Base-by-base conservation (phyloP, 1,140 invertebrate genomes). In the Pinna nobilis region DNA sequence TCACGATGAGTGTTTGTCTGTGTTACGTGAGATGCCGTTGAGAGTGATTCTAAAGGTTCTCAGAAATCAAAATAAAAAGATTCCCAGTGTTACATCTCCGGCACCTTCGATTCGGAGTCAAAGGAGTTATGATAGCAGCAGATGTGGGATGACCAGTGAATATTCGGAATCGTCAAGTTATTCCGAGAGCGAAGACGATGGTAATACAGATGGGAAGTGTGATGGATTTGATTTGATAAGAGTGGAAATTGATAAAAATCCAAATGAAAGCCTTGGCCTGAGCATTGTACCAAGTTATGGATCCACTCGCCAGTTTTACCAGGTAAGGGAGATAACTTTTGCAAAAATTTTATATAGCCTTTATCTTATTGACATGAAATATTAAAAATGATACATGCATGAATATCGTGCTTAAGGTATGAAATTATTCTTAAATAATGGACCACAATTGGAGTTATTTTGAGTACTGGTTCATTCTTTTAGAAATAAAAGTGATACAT, bases 1-100 rank as follows among this genome's bases (percentile, higher is more conserved):
- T 5, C 92, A 96, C 78, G 92, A 96, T 78, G 95, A 98, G 83
- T 97, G 95, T 85, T 94, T 97, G 18, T 91, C 94, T 25, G 91
- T 93, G 30, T 78, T 88, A 30, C 77, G 80, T 35, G 85, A 86
- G 39, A 82, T 88, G 76, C 87, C 87, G 6, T 65, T 84, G 7
- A 70, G 76, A n/a, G 78, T 87, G 2, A 69, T 80, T 3, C 61
- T 87, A 3, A 61, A 76, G n/a, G 70, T 86, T 18, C 69, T 74
- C 50, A 70, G 78, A 30, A 76, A 60, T 25, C 64, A 70, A 57
- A 69, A 68, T 28, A 66, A 33, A 15, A 41, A 20, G n/a, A 33
- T 37, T n/a, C 44, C 49, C 60, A 37, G 66, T 73, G 44, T 74
- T 64, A n/a, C 60, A 49, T 47, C 44, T 44, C 23, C 69, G 28